Percentiles rank a stretch among this genome's conserved stretches.
Conservation (phyloP, 2,888 invertebrate species). For the Brenthis hecate region DNA sequence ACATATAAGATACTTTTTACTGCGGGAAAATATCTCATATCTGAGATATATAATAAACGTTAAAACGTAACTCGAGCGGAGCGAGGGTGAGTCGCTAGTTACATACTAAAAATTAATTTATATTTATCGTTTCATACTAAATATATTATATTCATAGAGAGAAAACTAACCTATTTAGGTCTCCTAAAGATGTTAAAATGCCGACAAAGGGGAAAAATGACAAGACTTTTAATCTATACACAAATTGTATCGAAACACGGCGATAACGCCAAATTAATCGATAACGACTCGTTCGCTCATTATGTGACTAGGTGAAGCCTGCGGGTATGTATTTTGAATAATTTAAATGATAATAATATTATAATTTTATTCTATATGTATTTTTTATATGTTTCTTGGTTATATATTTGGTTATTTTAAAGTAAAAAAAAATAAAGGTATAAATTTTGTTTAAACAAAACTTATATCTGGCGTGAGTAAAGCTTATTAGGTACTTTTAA, state of each 20-base stretch:
- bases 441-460: too few species aligned
- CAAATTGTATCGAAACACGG: slow-evolving; percentile 20
- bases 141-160: slow-evolving; percentile 6
- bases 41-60: too few species aligned
- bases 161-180: slow-evolving; percentile 25
- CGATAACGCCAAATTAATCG: slow-evolving; percentile 20
- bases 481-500: not conserved
- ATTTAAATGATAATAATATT: not conserved
- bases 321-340: not conserved
- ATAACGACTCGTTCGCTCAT: slow-evolving; percentile 16
- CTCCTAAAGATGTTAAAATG: slow-evolving; percentile 23
- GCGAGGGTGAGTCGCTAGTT: too few species aligned
- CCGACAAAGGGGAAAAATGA: slow-evolving; percentile 30
- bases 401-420: not conserved
- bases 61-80: too few species aligned
- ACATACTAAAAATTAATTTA: not conserved
- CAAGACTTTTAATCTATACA: slow-evolving; percentile 22
- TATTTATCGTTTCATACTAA: slow-evolving; percentile 1
- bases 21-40: too few species aligned
- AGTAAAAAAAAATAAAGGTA: not conserved
- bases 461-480: not conserved
- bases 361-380: not conserved
- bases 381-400: not conserved
- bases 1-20: too few species aligned
- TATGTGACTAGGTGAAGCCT: slow-evolving; percentile 2